Percentiles rank a stretch among this genome's conserved stretches.
Evolutionary conservation across 2,113 vertebrate genomes (phyloP).

Genomic region (Sitta europaea): DNA sequence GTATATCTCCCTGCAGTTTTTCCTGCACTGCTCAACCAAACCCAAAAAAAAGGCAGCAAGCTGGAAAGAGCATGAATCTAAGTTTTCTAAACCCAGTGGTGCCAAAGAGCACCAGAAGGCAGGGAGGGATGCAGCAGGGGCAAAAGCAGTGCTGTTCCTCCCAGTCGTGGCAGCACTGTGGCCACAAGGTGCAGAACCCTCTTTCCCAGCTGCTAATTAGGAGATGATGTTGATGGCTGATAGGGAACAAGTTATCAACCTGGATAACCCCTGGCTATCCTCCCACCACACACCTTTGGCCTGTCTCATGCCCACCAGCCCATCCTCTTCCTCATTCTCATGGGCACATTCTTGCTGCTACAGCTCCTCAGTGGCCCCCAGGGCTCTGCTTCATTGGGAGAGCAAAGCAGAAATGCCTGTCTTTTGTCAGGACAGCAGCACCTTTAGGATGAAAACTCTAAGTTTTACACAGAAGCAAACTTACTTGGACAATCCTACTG

Average conservation of each 20-base stretch:
- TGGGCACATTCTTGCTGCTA: accelerated
- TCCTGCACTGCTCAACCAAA: background rate
- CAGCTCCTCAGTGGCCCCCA: accelerated
- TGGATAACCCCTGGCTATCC: background rate
- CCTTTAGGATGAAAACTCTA: background rate
- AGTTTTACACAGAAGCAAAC: background rate
- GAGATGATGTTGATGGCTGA: background rate
- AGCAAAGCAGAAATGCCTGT: background rate
- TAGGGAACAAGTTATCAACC: background rate
- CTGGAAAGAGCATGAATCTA: background rate
- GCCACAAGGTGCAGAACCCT: background rate
- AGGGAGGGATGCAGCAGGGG: background rate
- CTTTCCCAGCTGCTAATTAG: background rate
- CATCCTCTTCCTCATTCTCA: background rate
- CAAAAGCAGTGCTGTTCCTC: background rate
- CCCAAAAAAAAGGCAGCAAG: background rate
- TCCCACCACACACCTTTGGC: accelerated
- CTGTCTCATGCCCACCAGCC: background rate
- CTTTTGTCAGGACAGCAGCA: background rate
- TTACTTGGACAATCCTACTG: background rate
- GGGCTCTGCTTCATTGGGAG: background rate
- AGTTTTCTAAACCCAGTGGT: background rate
- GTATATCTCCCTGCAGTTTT: background rate
- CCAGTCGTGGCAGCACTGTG: background rate
- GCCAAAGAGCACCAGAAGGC: background rate